Evolutionary conservation across 2,113 vertebrate species (phyloP).

Genomic region (Podiceps cristatus): DNA sequence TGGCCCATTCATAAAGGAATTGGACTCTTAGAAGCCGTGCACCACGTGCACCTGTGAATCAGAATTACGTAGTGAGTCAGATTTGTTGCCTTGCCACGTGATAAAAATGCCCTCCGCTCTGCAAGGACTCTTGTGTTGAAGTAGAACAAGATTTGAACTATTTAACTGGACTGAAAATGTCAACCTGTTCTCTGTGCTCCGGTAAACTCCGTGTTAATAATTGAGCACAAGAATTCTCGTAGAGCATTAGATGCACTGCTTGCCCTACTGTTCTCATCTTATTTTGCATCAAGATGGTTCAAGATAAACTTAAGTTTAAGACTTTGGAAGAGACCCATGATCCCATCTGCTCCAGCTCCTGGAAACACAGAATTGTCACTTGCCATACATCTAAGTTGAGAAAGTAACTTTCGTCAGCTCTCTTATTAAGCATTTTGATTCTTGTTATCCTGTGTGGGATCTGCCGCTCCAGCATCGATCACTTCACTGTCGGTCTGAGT

Average conservation of each 20-base stretch:
- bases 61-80: not conserved
- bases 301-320: not conserved
- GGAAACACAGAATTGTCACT: not conserved
- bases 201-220: not conserved
- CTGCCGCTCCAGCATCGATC: not conserved
- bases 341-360: not conserved
- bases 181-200: not conserved
- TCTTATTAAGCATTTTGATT: conserved; percentile 54
- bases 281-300: not conserved
- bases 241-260: not conserved
- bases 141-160: not conserved
- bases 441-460: conserved; percentile 43
- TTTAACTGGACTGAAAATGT: not conserved
- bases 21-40: not conserved
- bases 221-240: not conserved
- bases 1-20: not conserved
- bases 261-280: not conserved
- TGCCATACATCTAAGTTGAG: not conserved
- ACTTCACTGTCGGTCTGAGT: conserved; percentile 40
- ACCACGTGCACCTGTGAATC: not conserved
- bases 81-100: not conserved
- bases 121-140: not conserved
- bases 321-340: not conserved
- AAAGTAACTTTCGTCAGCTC: conserved; percentile 37
- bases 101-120: not conserved